phyloP scores from a whole-genome alignment of 2,113 vertebrate genomes.

The Antechinus stuartii region DNA sequence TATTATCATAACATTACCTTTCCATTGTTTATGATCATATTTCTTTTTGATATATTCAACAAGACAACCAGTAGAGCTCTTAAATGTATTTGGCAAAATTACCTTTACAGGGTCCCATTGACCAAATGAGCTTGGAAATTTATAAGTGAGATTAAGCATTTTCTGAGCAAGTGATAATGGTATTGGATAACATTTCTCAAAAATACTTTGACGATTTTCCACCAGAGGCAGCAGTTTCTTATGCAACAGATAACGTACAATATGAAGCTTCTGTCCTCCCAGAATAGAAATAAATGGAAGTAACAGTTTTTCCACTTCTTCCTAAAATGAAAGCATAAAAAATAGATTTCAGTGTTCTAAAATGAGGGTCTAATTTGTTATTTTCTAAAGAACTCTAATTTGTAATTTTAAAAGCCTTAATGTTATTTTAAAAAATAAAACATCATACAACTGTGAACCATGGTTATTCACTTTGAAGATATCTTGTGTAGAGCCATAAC shows the following conservation, averaged over 20 bases:
- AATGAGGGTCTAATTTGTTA: neutral
- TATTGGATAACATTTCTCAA: constrained; percentile 92
- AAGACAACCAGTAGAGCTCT: constrained; percentile 38
- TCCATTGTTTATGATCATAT: constrained; percentile 21
- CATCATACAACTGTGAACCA: neutral
- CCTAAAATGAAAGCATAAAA: constrained; percentile 83
- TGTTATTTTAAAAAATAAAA: neutral
- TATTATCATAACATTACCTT: neutral
- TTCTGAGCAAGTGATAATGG: constrained; percentile 85
- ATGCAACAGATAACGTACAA: constrained; percentile 85
- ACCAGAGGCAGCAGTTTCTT: constrained; percentile 86
- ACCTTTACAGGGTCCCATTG: constrained; percentile 94
- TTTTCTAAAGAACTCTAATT: neutral
- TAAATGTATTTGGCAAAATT: constrained; percentile 58
- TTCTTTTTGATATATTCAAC: constrained; percentile 37
- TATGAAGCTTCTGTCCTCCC: constrained; percentile 82
- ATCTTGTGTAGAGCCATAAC: neutral
- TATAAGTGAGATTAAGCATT: constrained; percentile 89
- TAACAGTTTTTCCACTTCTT: constrained; percentile 87
- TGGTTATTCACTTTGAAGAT: neutral
- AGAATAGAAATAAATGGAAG: constrained; percentile 85
- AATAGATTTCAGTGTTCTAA: neutral
- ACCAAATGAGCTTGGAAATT: constrained; percentile 91
- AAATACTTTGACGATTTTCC: constrained; percentile 91
- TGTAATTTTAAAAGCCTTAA: neutral